phyloP scores from a whole-genome alignment of 2,888 invertebrate genomes.

The Melinaea menophilus region DNA sequence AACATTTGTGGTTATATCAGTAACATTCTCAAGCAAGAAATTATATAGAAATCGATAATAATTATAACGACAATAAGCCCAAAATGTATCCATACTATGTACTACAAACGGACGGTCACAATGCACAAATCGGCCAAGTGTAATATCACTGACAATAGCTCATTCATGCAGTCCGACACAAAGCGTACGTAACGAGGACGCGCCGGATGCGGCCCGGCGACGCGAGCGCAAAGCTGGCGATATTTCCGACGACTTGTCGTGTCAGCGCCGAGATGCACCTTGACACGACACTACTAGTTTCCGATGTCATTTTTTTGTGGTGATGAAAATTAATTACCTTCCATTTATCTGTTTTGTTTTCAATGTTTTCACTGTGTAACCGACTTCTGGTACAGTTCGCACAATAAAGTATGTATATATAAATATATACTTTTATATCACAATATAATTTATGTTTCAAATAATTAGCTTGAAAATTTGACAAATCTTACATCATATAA shows the following conservation, averaged over 20 bases:
- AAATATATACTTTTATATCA: no score
- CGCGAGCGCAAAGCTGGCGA: conserved; percentile 47
- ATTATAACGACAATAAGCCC: neutral
- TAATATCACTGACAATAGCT: conserved; percentile 40
- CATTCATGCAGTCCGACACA: conserved; percentile 43
- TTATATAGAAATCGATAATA: neutral
- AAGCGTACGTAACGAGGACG: conserved; percentile 60
- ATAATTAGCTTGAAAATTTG: no score
- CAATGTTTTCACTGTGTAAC: neutral
- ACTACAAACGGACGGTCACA: conserved; percentile 1
- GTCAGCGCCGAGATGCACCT: conserved; percentile 7
- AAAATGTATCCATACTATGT: neutral
- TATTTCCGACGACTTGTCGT: conserved; percentile 47
- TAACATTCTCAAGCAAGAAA: neutral
- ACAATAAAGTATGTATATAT: no score
- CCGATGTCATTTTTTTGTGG: conserved; percentile 7
- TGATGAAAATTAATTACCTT: conserved; percentile 12
- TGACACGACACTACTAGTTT: conserved; percentile 6
- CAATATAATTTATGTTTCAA: no score
- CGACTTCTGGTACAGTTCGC: no score
- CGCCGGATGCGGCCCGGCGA: conserved; percentile 56
- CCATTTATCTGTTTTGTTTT: neutral
- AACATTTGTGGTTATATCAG: no score
- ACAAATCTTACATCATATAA: no score
- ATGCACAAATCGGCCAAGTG: conserved; percentile 23